phyloP scores from a whole-genome alignment of 2,888 invertebrate species.

The Cephus sareptanus region DNA sequence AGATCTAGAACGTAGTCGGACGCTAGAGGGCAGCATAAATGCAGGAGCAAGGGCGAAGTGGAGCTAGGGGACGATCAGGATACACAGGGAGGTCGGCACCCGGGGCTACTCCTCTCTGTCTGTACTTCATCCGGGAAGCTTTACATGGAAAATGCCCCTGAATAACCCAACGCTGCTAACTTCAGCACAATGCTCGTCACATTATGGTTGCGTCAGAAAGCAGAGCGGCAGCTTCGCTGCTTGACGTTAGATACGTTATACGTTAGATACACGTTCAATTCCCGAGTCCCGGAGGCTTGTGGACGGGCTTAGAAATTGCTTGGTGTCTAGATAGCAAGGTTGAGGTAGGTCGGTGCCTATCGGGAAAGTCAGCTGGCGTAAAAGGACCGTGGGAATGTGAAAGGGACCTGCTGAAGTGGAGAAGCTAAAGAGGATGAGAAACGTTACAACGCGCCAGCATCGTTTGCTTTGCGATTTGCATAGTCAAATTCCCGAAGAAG shows the following conservation, averaged over 20 bases:
- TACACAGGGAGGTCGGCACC: constrained; percentile 53
- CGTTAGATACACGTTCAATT: background rate
- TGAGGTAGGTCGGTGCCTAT: background rate
- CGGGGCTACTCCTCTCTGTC: constrained; percentile 55
- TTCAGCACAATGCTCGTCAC: constrained; percentile 59
- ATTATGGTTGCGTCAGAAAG: constrained; percentile 54
- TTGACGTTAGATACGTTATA: background rate
- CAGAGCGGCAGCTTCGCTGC: constrained; percentile 10
- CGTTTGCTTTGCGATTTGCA: background rate
- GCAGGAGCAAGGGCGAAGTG: constrained; percentile 29
- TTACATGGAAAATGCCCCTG: constrained; percentile 57
- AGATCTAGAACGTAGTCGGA: constrained; percentile 25
- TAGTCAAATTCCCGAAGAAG: background rate
- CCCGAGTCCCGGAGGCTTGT: background rate
- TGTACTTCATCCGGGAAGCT: constrained; percentile 46
- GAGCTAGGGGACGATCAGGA: constrained; percentile 57
- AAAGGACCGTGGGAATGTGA: background rate
- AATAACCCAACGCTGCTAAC: constrained; percentile 56
- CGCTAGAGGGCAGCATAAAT: constrained; percentile 7
- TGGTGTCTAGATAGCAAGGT: background rate
- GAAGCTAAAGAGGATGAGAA: background rate
- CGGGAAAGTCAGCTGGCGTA: background rate
- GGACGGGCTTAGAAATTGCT: background rate
- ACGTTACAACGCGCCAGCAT: background rate
- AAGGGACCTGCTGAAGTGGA: background rate